Base-by-base conservation (phyloP, 2,888 invertebrate genomes). In the Heliconius cydno region DNA sequence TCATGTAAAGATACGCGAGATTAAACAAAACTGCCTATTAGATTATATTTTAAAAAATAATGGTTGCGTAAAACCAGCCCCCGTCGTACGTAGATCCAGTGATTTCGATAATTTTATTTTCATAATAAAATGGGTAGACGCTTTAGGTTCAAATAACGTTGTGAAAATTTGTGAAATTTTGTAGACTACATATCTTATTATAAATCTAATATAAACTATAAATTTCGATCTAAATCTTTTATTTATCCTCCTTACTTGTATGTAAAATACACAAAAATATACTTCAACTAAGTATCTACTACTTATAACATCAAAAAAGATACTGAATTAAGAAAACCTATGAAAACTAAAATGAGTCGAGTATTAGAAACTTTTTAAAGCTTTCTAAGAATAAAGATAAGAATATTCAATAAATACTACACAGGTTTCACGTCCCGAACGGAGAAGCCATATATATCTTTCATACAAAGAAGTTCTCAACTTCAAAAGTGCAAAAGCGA, bases 171-270 rank as follows among this genome's bases (percentile, higher is more conserved):
- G 94, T 94, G 95, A 95, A 95, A 92, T 94, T 94, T 95, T 95
- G 95, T 95, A 95, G 95, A 95, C 95, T 94, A 95, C 95, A 95
- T 95, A 95, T 95, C 95, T 94, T 95, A 95, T 94, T 95, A 94
- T 95, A 95, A 95, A 94, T 94, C 93, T 95, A 94, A 94, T 94
- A 95, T 94, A 95, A 95, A 95, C 95, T 95, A 95, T 95, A 94
- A 95, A 94, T 95, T 95, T 95, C 92, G 94, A 94, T 84, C 84
- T 68, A 80, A 79, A 84, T 91, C 88, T 94, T 94, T 95, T 88
- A 93, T 93, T 94, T 89, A 63, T 38, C 79, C 74, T 77, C 2
- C 9, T 34, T 25, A 28, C 10, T 60, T 63, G 34, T 41, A 65
- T 38, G 34, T 13, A 73, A 38, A 5, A n/a, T 12, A 66, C n/a